Base-by-base conservation (phyloP, 2,113 vertebrate genomes). In the Mobula hypostoma region DNA sequence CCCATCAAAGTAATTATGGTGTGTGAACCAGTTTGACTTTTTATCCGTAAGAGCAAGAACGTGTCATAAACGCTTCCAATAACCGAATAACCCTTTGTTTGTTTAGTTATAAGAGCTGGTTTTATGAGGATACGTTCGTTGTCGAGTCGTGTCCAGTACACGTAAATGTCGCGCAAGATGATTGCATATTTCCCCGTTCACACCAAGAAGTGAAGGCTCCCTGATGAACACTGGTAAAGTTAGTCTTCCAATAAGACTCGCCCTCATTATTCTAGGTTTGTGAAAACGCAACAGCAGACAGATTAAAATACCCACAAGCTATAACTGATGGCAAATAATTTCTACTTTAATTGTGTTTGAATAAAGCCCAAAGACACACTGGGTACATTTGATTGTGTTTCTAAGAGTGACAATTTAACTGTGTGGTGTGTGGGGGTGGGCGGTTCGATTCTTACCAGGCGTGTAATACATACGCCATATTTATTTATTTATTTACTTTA, bases 331-430 rank as follows among this genome's bases (percentile, higher is more conserved):
- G 82, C 58, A 85, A 85, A 85, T 85, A 27, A 85, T 48, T 48
- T 58, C 40, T 12, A 58, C 48, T 85, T 8, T 48, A 48, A 48
- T 48, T 48, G 48, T 48, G 3, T 48, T 48, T 85, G 24, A 24
- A 80, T 85, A 85, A 85, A 85, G 82, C 21, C 82, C 48, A 58
- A 48, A 48, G 48, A 85, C 82, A 85, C 11, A 56, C 82, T 85
- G 7, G 82, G 56, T 85, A 85, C 24, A 29, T 85, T 48, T 48
- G 24, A 61, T 61, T 85, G 56, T 58, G 82, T 27, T 29, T 58
- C 82, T 85, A 24, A 27, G 82, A 27, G 48, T 85, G 40, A 48
- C 48, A 48, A 48, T 48, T 48, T 48, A 48, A 48, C 27, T 83
- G 24, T 36, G 36, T 83, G 40, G 21, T 17, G 21, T 7, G 7